Base-by-base conservation (phyloP, 1,140 invertebrate genomes). In the Colletes gigas region DNA sequence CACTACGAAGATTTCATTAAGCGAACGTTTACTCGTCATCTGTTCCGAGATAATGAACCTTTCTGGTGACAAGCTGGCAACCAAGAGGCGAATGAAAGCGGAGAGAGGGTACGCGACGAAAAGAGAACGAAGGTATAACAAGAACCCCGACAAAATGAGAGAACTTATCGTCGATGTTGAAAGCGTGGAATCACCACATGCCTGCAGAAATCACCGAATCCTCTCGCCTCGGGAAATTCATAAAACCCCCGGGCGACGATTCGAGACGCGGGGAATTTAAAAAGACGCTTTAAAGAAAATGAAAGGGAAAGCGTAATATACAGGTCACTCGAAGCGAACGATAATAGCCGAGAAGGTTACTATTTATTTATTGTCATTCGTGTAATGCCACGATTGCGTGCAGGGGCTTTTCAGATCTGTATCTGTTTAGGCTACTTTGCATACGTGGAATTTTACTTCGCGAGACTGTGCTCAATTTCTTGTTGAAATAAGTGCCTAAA, bases 1-100 rank as follows among this genome's bases (percentile, higher is more conserved):
- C 83, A 85, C 78, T 81, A 77, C 82, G 83, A 88, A 89, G 88
- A 89, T 90, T 90, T 89, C 88, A 89, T 90, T 89, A 89, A 77
- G 76, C 76, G 78, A 85, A 78, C 83, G 80, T 87, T 85, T 85
- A 83, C 87, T 86, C 84, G 79, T 88, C 83, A 86, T 88, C 88
- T 86, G 84, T 87, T 82, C 75, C 80, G 62, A 71, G 83, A 88
- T 88, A 88, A 88, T 85, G 76, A 87, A 88, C 62, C 75, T 83
- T 73, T 77, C 72, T 74, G 65, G 79, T 74, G 82, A 83, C 68
- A 87, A 89, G 86, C 83, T 70, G 82, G 65, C 66, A 70, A 50
- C n/a, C 74, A 21, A 21, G 66, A 66, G 39, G 57, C 67, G n/a
- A 68, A 52, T 68, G 54, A 21, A 67, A 39, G 3, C n/a, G 82